phyloP scores from a whole-genome alignment of 2,113 vertebrate species.

The Nettapus auritus region DNA sequence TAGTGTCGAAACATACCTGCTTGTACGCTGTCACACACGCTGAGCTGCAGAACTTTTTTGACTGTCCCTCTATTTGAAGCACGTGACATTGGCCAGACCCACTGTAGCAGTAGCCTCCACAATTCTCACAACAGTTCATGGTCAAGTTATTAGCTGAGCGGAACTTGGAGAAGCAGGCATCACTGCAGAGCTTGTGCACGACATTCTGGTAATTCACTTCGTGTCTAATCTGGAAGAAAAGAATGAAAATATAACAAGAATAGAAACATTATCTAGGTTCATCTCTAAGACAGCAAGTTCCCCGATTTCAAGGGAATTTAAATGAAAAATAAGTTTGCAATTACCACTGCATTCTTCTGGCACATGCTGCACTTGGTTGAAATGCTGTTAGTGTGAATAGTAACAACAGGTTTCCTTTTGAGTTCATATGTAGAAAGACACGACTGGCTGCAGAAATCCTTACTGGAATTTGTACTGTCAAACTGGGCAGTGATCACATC shows the following conservation, averaged over 20 bases:
- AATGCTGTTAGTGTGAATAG: constrained; percentile 79
- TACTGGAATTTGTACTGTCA: constrained; percentile 83
- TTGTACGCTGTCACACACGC: constrained; percentile 86
- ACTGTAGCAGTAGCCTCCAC: constrained; percentile 88
- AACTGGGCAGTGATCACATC: constrained; percentile 91
- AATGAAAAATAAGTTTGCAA: not conserved
- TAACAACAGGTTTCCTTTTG: constrained; percentile 82
- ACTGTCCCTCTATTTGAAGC: constrained; percentile 86
- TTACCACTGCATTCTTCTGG: constrained; percentile 88
- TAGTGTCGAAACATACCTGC: constrained; percentile 77
- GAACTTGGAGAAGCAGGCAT: constrained; percentile 92
- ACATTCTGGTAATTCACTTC: constrained; percentile 92
- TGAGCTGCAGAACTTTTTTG: constrained; percentile 89
- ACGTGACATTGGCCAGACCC: constrained; percentile 84
- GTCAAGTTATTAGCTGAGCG: constrained; percentile 89
- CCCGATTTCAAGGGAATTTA: not conserved
- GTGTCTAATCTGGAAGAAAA: constrained; percentile 84
- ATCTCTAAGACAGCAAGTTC: not conserved
- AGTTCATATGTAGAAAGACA: constrained; percentile 88
- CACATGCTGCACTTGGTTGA: constrained; percentile 94
- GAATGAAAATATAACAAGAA: not conserved
- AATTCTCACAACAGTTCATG: constrained; percentile 92
- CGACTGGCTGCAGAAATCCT: constrained; percentile 93
- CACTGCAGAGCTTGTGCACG: constrained; percentile 93
- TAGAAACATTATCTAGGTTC: not conserved